Base-by-base conservation (phyloP, 2,888 invertebrate genomes). In the Adelognathus sp. region DNA sequence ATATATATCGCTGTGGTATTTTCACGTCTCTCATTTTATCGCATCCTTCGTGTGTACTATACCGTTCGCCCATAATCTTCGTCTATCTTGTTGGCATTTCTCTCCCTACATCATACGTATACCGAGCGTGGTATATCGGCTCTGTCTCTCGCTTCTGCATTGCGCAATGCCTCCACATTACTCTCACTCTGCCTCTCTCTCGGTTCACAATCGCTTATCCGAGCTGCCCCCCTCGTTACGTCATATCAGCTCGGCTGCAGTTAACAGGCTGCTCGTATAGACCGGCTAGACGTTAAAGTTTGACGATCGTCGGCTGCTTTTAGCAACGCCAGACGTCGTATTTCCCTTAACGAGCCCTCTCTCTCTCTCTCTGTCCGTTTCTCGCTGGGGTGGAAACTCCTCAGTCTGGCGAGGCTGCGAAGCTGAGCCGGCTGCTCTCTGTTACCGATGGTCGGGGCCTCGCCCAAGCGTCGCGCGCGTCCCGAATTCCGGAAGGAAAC, bases 221-320 rank as follows among this genome's bases (percentile, higher is more conserved):
- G 14, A 6, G 36, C 31, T 36, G 58, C 14, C 80, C 70, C 44
- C 58, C 77, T 77, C 74, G 76, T 84, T 81, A 80, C 70, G 76
- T 77, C 83, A 81, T 84, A 84, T 85, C 83, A 78, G 80, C 76
- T 74, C 75, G 81, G 82, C 74, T 83, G 80, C 83, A 81, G 83
- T 85, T 82, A 85, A 84, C 82, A 81, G 83, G 76, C 82, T 82
- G 29, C 77, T 75, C 69, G 77, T 74, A 76, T n/a, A n/a, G n/a
- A 67, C 79, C 80, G 69, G 73, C 58, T 64, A 72, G 75, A 79
- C 83, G 81, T 85, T 84, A 85, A 85, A 86, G 79, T 83, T 84
- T 83, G 81, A 84, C 81, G 82, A 79, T 80, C 79, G 81, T 82
- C 81, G n/a, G 75, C 70, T 63, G 81, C 83, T 83, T 84, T 84